These are phyloP conservation scores for Phaethornis superciliosus DNA, from an alignment of 2,113 vertebrate species.

Conservation along the genomic window DNA sequence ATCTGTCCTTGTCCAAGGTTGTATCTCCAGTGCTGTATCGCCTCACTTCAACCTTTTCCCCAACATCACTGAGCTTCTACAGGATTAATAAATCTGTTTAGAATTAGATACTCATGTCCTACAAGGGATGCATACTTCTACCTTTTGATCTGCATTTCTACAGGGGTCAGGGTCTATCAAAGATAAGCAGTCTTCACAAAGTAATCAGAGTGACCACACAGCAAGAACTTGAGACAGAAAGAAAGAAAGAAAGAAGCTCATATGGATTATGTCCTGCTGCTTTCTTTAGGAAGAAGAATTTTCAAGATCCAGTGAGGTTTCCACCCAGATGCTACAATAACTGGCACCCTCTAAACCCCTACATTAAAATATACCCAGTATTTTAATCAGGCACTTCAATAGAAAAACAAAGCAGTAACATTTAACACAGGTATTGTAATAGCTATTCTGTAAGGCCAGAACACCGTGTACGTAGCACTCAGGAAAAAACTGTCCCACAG, in stretches of 20 bases:
- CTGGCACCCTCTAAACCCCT: neutral
- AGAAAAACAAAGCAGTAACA: constrained; percentile 18
- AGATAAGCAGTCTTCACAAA: neutral
- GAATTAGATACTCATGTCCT: neutral
- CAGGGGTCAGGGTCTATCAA: neutral
- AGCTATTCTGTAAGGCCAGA: constrained; percentile 17
- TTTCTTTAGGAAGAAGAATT: constrained; percentile 14
- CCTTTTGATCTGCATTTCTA: neutral
- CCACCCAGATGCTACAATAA: constrained; percentile 41
- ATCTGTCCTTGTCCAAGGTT: neutral
- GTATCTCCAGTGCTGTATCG: fast-evolving
- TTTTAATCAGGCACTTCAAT: constrained; percentile 64
- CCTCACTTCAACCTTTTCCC: neutral
- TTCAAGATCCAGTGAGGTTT: constrained; percentile 11
- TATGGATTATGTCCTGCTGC: neutral
- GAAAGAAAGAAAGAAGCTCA: constrained; percentile 16
- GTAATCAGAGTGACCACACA: fast-evolving
- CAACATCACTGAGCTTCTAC: neutral
- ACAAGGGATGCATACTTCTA: neutral
- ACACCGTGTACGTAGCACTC: neutral
- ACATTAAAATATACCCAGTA: neutral
- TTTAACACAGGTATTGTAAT: neutral
- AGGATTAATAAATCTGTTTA: neutral
- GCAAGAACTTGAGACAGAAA: constrained; percentile 8
- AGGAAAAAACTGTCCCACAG: neutral